phyloP scores from a whole-genome alignment of 2,888 invertebrate species.

The Polymixis flavicincta region DNA sequence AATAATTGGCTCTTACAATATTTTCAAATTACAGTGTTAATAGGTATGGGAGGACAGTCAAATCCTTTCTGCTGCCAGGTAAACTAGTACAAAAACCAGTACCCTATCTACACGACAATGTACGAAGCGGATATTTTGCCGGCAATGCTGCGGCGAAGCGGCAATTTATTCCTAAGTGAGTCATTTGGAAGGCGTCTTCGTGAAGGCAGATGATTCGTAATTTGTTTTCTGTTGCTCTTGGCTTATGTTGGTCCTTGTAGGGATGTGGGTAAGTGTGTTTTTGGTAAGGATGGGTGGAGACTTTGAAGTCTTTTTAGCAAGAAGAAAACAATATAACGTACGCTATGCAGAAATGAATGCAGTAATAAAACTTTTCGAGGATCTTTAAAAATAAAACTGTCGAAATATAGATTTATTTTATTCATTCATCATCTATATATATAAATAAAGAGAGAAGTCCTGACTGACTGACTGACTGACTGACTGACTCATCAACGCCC shows the following conservation, averaged over 20 bases:
- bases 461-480: too few species aligned
- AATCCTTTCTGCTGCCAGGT: not conserved
- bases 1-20: not conserved
- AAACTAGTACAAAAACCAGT: slow-evolving; percentile 4
- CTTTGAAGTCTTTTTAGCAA: not conserved
- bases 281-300: not conserved
- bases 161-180: slow-evolving; percentile 89
- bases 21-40: not conserved
- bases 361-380: not conserved
- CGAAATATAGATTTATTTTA: not conserved
- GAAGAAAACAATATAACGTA: too few species aligned
- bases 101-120: slow-evolving; percentile 18
- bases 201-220: slow-evolving; percentile 89
- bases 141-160: slow-evolving; percentile 78
- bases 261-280: slow-evolving; percentile 57
- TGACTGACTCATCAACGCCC: too few species aligned
- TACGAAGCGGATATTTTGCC: slow-evolving; percentile 86
- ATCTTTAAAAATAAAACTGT: not conserved
- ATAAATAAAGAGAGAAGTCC: too few species aligned
- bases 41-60: not conserved
- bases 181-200: slow-evolving; percentile 86
- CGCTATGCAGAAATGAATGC: not conserved
- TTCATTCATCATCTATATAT: not conserved
- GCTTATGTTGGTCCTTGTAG: slow-evolving; percentile 65
- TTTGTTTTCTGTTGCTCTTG: slow-evolving; percentile 88